Conservation (phyloP, 2,797 vertebrate genomes). For the Sebastes steindachneri region DNA sequence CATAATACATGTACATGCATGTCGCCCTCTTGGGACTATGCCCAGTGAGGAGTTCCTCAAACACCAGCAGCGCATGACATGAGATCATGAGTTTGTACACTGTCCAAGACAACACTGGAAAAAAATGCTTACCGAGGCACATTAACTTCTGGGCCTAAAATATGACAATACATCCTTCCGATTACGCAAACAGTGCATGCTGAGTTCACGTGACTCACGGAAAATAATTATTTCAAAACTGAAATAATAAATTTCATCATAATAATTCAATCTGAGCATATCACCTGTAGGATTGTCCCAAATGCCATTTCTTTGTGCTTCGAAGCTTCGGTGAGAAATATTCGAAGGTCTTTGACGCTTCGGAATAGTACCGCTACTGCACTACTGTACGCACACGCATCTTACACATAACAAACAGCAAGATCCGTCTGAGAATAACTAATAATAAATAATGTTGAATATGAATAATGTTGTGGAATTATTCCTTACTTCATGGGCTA, state of each 20-base stretch:
- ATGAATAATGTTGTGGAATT: no score
- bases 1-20: slow-evolving; percentile 11
- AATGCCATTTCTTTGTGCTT: no score
- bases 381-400: no score
- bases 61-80: slow-evolving; percentile 47
- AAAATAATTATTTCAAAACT: not conserved
- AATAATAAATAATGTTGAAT: no score
- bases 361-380: accelerated
- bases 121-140: slow-evolving; percentile 46
- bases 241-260: not conserved
- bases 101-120: slow-evolving; percentile 24
- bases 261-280: not conserved
- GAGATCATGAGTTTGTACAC: slow-evolving; percentile 39
- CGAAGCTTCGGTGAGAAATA: no score
- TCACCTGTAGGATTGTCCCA: no score
- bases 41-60: slow-evolving; percentile 63
- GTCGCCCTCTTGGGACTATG: slow-evolving; percentile 4
- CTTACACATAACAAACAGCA: no score
- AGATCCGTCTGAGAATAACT: no score
- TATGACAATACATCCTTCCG: not conserved
- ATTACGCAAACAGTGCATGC: not conserved
- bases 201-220: not conserved
- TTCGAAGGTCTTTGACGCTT: no score
- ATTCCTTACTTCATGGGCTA: no score
- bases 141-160: slow-evolving; percentile 11